Evolutionary conservation across 2,113 vertebrate genomes (phyloP).

Genomic region (Misgurnus anguillicaudatus): DNA sequence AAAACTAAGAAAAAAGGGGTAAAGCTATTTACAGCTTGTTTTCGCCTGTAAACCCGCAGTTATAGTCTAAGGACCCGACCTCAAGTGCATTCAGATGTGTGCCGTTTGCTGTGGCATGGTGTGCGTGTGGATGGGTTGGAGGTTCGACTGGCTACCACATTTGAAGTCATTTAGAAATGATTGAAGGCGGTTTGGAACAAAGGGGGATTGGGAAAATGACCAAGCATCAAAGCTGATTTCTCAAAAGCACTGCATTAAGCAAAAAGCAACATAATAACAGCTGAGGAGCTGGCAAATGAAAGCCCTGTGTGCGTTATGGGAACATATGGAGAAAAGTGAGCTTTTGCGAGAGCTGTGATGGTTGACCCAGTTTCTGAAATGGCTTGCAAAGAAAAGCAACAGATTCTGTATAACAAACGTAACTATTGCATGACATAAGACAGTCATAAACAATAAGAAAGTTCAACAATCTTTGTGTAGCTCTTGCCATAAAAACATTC

Average conservation of each 20-base stretch:
- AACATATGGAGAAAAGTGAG: slow-evolving; percentile 47
- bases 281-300: slow-evolving; percentile 47
- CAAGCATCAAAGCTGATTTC: slow-evolving; percentile 44
- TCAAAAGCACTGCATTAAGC: slow-evolving; percentile 4
- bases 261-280: slow-evolving; percentile 28
- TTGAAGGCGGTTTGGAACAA: slow-evolving; percentile 52
- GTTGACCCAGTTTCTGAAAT: slow-evolving; percentile 50
- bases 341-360: slow-evolving; percentile 39
- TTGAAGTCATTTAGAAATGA: slow-evolving; percentile 49
- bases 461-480: background rate
- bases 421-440: slow-evolving; percentile 1
- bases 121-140: slow-evolving; percentile 28
- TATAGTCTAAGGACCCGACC: slow-evolving; percentile 39
- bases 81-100: slow-evolving; percentile 56
- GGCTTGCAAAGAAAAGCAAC: slow-evolving; percentile 21
- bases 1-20: slow-evolving; percentile 40
- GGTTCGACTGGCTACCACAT: slow-evolving; percentile 28
- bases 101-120: slow-evolving; percentile 43
- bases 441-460: background rate
- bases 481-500: no score
- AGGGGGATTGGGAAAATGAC: slow-evolving; percentile 30
- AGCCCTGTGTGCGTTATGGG: slow-evolving; percentile 29
- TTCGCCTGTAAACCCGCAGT: slow-evolving; percentile 52
- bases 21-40: slow-evolving; percentile 51
- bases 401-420: background rate